Evolutionary conservation across 2,888 invertebrate genomes (phyloP).

Genomic region (Epistrophella euchroma): DNA sequence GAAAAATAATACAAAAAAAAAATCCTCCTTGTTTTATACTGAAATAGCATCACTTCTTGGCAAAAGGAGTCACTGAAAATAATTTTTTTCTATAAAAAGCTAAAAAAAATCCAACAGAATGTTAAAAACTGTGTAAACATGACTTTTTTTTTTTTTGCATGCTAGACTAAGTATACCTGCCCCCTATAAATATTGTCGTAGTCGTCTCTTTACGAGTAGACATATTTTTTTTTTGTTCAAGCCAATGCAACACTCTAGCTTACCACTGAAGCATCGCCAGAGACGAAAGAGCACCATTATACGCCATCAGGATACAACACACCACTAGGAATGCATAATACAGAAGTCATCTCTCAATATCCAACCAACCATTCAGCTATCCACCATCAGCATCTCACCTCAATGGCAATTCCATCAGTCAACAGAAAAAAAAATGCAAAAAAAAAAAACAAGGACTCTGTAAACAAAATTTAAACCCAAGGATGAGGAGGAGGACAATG

Average conservation of each 20-base stretch:
- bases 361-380: conserved; percentile 22
- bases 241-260: conserved; percentile 59
- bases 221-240: conserved; percentile 42
- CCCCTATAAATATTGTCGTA: conserved; percentile 62
- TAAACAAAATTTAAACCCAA: conserved; percentile 40
- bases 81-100: conserved; percentile 8
- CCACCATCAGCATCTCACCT: conserved; percentile 62
- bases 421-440: conserved; percentile 31
- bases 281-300: conserved; percentile 41
- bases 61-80: conserved; percentile 18
- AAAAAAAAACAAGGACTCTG: conserved; percentile 45
- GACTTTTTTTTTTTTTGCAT: conserved; percentile 39
- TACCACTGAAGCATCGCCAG: conserved; percentile 55
- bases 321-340: conserved; percentile 37
- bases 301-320: conserved; percentile 23
- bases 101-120: conserved; percentile 33
- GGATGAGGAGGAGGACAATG: background rate
- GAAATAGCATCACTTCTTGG: conserved; percentile 16
- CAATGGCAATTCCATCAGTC: conserved; percentile 74
- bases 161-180: conserved; percentile 30
- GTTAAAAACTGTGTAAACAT: conserved; percentile 69
- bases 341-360: conserved; percentile 46
- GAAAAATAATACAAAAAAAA: conserved; percentile 21
- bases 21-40: background rate
- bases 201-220: conserved; percentile 54